Percentiles rank a stretch among this genome's conserved stretches.
These are phyloP conservation scores for Orthosia cruda DNA, from an alignment of 2,888 invertebrate species.

Conservation along the genomic window DNA sequence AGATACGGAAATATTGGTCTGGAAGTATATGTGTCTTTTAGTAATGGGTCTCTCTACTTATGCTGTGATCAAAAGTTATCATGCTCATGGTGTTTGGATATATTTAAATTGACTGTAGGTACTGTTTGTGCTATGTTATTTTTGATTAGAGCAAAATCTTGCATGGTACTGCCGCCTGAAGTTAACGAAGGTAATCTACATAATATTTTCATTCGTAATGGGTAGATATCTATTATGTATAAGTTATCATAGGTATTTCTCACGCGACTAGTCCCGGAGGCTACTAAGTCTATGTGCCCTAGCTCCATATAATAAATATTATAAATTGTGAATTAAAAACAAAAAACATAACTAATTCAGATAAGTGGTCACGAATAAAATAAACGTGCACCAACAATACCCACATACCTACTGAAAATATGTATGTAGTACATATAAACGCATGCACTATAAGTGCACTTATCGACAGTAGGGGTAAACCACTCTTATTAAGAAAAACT, in stretches of 20 bases:
- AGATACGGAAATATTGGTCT: conserved; percentile 17
- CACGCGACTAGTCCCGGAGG: background rate
- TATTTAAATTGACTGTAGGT: background rate
- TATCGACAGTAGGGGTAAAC: background rate
- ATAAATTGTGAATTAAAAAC: too few relatives aligned
- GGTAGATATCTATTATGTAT: background rate
- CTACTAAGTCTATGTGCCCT: background rate
- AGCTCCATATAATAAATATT: background rate
- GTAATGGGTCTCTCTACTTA: background rate
- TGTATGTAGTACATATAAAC: too few relatives aligned
- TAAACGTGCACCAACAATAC: too few relatives aligned
- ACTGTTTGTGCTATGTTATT: background rate
- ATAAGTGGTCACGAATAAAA: too few relatives aligned
- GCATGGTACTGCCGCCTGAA: background rate
- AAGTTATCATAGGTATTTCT: background rate
- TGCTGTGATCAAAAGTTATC: background rate
- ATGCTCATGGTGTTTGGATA: background rate
- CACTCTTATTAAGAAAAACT: too few relatives aligned
- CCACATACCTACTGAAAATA: too few relatives aligned
- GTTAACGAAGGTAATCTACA: background rate
- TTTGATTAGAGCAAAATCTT: background rate
- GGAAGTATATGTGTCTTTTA: conserved; percentile 8
- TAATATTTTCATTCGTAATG: background rate
- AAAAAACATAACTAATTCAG: too few relatives aligned
- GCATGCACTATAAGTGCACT: background rate